Base-by-base conservation (phyloP, 2,113 vertebrate genomes). In the Neotoma lepida region DNA sequence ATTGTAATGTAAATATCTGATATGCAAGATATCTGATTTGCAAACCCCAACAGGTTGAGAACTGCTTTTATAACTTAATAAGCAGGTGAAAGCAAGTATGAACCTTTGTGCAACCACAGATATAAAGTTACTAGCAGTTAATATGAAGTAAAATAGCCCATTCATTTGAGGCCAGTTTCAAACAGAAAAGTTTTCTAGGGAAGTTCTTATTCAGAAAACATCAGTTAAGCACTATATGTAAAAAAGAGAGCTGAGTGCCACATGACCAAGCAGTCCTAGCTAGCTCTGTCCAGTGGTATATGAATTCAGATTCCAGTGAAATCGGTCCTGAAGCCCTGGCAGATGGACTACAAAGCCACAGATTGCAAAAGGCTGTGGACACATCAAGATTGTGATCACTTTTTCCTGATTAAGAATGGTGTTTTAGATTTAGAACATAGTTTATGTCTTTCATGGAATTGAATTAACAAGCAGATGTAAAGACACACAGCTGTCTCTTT, bases 81-180 rank as follows among this genome's bases (percentile, higher is more conserved):
- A 89, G 15, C 8, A 30, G 41, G 20, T 86, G 70, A 92, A 61
- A 66, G 51, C 39, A 89, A 28, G 20, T 56, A 15, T 24, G 30
- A 95, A 61, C 71, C 44, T 94, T 86, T 78, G 91, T 54, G 90
- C 58, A 88, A 30, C 46, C 30, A 93, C 20, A 64, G 61, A 74
- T 86, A 63, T 1, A 91, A 86, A 90, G 49, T 82, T 93, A 41
- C 33, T 88, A 61, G 86, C 90, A 82, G 90, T 82, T 46, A 81
- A 0, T 70, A 24, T 24, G 6, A 5, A 30, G 2, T 35, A 74
- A 46, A 89, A 74, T 44, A 74, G 3, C 63, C 46, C 10, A 49
- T 74, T 89, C 41, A 9, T 58, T 80, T 30, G 17, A 81, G 54
- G 22, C 9, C 12, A 58, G 35, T 84, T 84, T 89, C 56, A 90